phyloP scores from a whole-genome alignment of 2,797 vertebrate genomes.

The Crocidura indochinensis region DNA sequence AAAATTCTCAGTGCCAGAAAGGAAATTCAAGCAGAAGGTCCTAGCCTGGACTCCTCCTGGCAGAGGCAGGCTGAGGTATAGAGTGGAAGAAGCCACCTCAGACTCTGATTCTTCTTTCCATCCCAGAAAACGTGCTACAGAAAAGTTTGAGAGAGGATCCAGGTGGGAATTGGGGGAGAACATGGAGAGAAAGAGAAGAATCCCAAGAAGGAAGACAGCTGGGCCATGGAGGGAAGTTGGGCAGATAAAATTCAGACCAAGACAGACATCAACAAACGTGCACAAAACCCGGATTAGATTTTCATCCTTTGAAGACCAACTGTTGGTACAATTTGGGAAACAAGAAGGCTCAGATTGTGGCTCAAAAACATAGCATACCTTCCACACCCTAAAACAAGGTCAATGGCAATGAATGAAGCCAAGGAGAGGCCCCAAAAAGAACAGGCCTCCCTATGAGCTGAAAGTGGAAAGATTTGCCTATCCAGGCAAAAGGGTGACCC shows the following conservation, averaged over 20 bases:
- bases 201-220: not conserved
- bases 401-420: not conserved
- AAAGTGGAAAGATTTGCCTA: too few species aligned
- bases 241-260: too few species aligned
- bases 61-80: not conserved
- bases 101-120: not conserved
- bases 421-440: not conserved
- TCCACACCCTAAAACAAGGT: not conserved
- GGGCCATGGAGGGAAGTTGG: too few species aligned
- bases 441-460: too few species aligned
- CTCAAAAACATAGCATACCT: not conserved
- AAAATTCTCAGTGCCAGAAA: conserved; percentile 72
- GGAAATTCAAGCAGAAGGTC: conserved; percentile 57
- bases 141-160: conserved; percentile 70
- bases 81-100: conserved; percentile 60
- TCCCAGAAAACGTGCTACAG: conserved; percentile 14
- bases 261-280: too few species aligned
- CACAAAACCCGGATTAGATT: not conserved
- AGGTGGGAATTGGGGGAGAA: not conserved
- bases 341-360: not conserved
- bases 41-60: conserved; percentile 44
- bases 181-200: not conserved
- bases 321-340: conserved; percentile 22
- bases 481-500: not conserved
- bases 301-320: not conserved